These are phyloP conservation scores for Agriotes lineatus DNA, from an alignment of 2,888 invertebrate genomes.

Conservation along the genomic window DNA sequence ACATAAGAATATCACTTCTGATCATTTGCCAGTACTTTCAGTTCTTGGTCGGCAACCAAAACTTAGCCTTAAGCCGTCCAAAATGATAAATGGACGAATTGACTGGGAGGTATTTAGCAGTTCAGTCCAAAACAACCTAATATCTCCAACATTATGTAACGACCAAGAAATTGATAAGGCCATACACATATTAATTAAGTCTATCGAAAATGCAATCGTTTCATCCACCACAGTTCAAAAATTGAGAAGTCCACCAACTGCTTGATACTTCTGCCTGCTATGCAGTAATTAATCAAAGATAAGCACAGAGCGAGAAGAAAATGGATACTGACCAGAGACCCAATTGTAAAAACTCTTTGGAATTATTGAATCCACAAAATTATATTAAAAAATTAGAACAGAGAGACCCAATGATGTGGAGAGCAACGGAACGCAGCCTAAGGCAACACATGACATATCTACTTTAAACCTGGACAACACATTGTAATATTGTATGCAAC, in stretches of 20 bases:
- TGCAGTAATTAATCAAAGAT: too few relatives aligned
- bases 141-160: background rate
- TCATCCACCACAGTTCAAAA: background rate
- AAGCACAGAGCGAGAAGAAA: too few relatives aligned
- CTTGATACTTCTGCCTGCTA: background rate
- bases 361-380: background rate
- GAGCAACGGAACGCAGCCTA: background rate
- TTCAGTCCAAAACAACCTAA: background rate
- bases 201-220: background rate
- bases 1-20: background rate
- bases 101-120: background rate
- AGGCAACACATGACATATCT: background rate
- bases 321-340: too few relatives aligned
- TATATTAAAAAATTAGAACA: background rate
- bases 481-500: background rate
- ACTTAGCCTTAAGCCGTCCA: too few relatives aligned
- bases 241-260: background rate
- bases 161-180: background rate
- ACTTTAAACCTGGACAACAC: background rate
- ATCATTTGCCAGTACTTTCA: background rate
- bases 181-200: too few relatives aligned
- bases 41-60: too few relatives aligned
- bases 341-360: background rate
- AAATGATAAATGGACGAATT: too few relatives aligned
- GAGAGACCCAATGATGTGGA: background rate